Conservation (phyloP, 37 sponge, comb jelly and placozoan species). For the Petrosia ficiformis region DNA sequence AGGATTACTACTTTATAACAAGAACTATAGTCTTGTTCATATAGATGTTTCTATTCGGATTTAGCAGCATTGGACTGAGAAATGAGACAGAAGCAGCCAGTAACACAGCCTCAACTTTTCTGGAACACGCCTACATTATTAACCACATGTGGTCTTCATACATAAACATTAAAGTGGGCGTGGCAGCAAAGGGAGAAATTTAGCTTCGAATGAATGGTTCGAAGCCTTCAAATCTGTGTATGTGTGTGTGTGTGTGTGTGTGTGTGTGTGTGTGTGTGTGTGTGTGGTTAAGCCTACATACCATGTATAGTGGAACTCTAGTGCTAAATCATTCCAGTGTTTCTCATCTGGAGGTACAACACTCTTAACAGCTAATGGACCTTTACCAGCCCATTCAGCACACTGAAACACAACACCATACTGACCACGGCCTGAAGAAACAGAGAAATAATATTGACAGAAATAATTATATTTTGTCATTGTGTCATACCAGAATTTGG, state of each 20-base stretch:
- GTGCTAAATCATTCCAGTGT: conserved; percentile 97
- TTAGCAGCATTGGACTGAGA: too few relatives aligned
- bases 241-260: neutral
- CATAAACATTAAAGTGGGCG: too few relatives aligned
- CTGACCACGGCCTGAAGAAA: conserved; percentile 87
- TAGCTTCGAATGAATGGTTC: neutral
- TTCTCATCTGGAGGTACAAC: conserved; percentile 98
- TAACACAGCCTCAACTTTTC: too few relatives aligned
- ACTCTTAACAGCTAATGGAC: conserved; percentile 85
- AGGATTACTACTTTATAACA: too few relatives aligned
- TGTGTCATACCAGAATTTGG: neutral
- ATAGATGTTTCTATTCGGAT: too few relatives aligned
- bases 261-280: neutral
- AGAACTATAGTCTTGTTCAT: too few relatives aligned
- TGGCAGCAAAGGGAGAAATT: too few relatives aligned
- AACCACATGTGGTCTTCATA: too few relatives aligned
- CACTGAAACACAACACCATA: conserved; percentile 97
- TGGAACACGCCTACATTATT: too few relatives aligned
- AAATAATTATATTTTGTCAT: too few relatives aligned
- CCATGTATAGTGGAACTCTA: conserved; percentile 99
- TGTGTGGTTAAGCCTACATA: conserved; percentile 14
- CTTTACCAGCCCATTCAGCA: conserved; percentile 93
- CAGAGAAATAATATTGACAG: neutral
- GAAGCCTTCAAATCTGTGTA: neutral
- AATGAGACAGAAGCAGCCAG: too few relatives aligned